Percentiles rank a stretch among this genome's conserved stretches.
Evolutionary conservation across 2,888 invertebrate species (phyloP).

Genomic region (Entomobrya multifasciata): DNA sequence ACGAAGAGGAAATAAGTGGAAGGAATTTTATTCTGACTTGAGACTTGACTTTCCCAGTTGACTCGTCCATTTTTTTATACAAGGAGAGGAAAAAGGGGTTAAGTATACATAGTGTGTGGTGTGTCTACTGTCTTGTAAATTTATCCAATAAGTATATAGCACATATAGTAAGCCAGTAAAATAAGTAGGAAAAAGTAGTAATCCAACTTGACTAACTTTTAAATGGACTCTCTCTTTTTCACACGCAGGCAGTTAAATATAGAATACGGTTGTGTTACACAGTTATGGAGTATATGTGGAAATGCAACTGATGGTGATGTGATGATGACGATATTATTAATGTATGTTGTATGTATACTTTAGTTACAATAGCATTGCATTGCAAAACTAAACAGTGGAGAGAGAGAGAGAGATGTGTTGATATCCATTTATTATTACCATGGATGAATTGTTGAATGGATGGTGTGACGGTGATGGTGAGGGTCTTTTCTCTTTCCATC

Average conservation of each 20-base stretch:
- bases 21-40: conserved; percentile 54
- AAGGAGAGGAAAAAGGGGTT: neutral
- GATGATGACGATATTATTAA: no score
- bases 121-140: conserved; percentile 15
- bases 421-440: conserved; percentile 46
- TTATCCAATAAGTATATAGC: conserved; percentile 5
- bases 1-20: conserved; percentile 74
- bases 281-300: no score
- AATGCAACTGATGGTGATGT: conserved; percentile 18
- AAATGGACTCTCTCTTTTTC: neutral
- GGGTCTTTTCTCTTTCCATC: conserved; percentile 44
- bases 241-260: no score
- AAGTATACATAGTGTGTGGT: neutral
- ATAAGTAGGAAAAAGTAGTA: neutral
- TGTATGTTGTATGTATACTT: no score
- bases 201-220: conserved; percentile 12
- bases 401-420: conserved; percentile 14
- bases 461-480: conserved; percentile 15
- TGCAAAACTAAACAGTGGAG: no score
- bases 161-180: neutral
- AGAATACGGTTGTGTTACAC: no score
- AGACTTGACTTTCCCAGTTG: conserved; percentile 73
- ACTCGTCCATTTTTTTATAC: conserved; percentile 27
- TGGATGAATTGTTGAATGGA: neutral
- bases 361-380: no score